Base-by-base conservation (phyloP, 2,888 invertebrate genomes). In the Crioceris asparagi region DNA sequence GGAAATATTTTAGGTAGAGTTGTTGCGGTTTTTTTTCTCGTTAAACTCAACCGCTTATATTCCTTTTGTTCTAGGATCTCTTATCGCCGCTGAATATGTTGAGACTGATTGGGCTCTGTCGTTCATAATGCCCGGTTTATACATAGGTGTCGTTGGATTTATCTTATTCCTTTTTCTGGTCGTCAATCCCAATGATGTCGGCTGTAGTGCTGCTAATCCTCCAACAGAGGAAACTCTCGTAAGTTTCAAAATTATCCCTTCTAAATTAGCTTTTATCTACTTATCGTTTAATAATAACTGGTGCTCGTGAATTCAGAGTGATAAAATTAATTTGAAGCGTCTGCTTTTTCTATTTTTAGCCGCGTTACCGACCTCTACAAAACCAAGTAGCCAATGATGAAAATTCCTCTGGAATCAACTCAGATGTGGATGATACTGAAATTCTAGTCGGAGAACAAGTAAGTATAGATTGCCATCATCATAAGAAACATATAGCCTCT, bases 1-100 rank as follows among this genome's bases (percentile, higher is more conserved):
- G 96, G 96, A 23, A 97, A 96, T 61, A 94, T 96, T 54, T 61
- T 94, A 39, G 93, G 93, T 57, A 56, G n/a, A n/a, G n/a, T n/a
- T n/a, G n/a, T n/a, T n/a, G n/a, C n/a, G n/a, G n/a, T n/a, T n/a
- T n/a, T 26, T 31, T 14, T 25, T 7, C 10, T 18, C 35, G 11
- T n/a, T n/a, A n/a, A n/a, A n/a, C n/a, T n/a, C n/a, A n/a, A n/a
- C n/a, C n/a, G n/a, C n/a, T 35, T n/a, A n/a, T n/a, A n/a, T n/a
- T n/a, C 7, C 19, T 37, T 32, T 30, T 35, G 17, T 57, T 57
- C 2, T 48, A 71, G 77, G 77, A 11, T 79, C 86, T 0, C 58
- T 93, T n/a, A 82, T 96, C 51, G 92, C 96, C 1, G 85, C 86
- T 0, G 64, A 74, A 32, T 94, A 79, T 64, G 90, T 94, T 8